Conservation (phyloP, 2,797 vertebrate species). For the Aphelocoma californica region DNA sequence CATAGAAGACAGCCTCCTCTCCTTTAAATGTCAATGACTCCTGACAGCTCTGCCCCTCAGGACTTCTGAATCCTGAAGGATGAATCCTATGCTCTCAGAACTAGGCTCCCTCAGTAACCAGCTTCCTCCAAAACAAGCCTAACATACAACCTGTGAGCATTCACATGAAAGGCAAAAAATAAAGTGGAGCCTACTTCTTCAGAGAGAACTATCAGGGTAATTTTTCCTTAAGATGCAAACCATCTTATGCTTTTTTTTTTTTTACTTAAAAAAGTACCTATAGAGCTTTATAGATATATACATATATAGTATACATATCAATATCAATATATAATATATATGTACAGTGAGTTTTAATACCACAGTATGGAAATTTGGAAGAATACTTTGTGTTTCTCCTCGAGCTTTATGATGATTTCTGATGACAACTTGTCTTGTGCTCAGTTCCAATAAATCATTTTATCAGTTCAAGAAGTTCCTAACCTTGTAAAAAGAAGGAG, state of each 20-base stretch:
- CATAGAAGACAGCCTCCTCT: neutral
- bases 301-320: neutral
- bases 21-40: conserved; percentile 16
- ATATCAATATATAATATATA: neutral
- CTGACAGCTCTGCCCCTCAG: conserved; percentile 37
- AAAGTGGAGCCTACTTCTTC: neutral
- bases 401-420: neutral
- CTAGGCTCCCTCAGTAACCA: neutral
- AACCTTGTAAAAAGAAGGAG: neutral
- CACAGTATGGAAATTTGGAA: neutral
- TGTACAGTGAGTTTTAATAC: neutral
- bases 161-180: neutral
- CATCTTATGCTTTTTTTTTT: neutral
- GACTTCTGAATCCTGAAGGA: conserved; percentile 24
- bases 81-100: neutral
- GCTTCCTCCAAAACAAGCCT: neutral
- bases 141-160: neutral
- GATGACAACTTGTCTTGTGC: neutral
- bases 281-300: neutral
- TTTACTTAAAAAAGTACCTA: neutral
- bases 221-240: neutral
- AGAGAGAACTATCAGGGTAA: neutral
- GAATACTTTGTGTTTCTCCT: neutral
- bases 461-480: neutral
- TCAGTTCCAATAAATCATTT: neutral